These are phyloP conservation scores for Dreissena polymorpha DNA, from an alignment of 1,140 invertebrate genomes.

Conservation along the genomic window DNA sequence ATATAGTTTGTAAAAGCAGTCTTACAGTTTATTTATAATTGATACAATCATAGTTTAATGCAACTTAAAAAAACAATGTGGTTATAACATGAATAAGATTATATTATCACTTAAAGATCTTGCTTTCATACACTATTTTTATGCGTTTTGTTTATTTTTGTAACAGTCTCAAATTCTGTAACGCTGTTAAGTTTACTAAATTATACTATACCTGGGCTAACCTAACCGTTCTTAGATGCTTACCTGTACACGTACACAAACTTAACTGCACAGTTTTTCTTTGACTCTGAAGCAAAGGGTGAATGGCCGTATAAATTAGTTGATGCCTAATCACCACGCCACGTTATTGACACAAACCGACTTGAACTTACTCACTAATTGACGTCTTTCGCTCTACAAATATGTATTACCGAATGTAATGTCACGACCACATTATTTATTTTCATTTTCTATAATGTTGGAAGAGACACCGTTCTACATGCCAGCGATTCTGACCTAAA, in stretches of 20 bases:
- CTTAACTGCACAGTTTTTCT: too few relatives aligned
- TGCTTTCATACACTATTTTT: not conserved
- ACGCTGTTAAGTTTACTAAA: too few relatives aligned
- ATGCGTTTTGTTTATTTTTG: too few relatives aligned
- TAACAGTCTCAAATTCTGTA: too few relatives aligned
- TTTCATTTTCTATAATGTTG: constrained; percentile 1
- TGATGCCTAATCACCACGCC: too few relatives aligned
- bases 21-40: not conserved
- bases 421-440: not conserved
- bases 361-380: not conserved
- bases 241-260: too few relatives aligned
- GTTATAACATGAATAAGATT: not conserved
- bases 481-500: constrained; percentile 59
- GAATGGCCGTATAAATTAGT: too few relatives aligned
- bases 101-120: not conserved
- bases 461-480: constrained; percentile 70
- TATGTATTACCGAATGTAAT: not conserved
- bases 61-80: not conserved
- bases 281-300: too few relatives aligned
- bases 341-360: too few relatives aligned
- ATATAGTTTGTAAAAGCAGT: not conserved
- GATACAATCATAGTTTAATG: not conserved
- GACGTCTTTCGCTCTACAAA: not conserved
- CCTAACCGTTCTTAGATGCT: too few relatives aligned
- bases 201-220: too few relatives aligned